Conservation (phyloP, 92 coral and sea anemone species). For the Epizoanthus stellaris region DNA sequence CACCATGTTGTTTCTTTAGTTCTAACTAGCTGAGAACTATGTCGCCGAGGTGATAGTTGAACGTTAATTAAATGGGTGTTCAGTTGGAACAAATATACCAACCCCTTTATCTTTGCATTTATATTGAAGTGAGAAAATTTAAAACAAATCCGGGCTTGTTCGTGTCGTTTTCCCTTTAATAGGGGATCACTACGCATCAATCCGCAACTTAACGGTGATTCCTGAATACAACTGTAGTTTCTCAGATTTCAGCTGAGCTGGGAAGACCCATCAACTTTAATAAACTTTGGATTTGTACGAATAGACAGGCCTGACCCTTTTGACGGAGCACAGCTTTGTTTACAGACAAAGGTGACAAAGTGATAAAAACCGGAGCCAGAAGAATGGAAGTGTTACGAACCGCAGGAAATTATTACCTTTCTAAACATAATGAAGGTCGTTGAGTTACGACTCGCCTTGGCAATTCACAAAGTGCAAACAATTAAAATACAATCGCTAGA, state of each 20-base stretch:
- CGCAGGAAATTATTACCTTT: constrained; percentile 30
- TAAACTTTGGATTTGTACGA: not conserved
- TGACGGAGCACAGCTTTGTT: constrained; percentile 33
- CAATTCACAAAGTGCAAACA: constrained; percentile 20
- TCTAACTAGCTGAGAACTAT: no score
- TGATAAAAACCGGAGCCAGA: constrained; percentile 32
- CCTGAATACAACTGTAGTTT: not conserved
- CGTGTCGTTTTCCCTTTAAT: not conserved
- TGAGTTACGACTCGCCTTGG: not conserved
- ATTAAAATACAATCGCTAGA: constrained; percentile 14
- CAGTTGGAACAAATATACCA: not conserved
- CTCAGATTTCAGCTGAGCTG: constrained; percentile 21
- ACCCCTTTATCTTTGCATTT: not conserved
- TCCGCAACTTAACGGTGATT: constrained; percentile 31
- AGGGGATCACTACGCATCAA: constrained; percentile 7
- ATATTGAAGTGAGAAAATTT: constrained; percentile 4
- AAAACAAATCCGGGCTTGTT: constrained; percentile 8
- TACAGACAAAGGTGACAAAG: constrained; percentile 34
- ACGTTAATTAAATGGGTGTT: not conserved
- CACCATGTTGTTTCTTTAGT: constrained; percentile 10
- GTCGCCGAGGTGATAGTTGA: not conserved
- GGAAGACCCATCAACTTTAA: not conserved
- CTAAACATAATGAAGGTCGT: constrained; percentile 14
- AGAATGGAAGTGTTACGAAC: constrained; percentile 38
- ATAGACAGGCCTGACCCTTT: constrained; percentile 21